Evolutionary conservation across 2,113 vertebrate genomes (phyloP), one percentile per base, ranked within the genome.

Genomic region (Dryoscopus gambensis): DNA sequence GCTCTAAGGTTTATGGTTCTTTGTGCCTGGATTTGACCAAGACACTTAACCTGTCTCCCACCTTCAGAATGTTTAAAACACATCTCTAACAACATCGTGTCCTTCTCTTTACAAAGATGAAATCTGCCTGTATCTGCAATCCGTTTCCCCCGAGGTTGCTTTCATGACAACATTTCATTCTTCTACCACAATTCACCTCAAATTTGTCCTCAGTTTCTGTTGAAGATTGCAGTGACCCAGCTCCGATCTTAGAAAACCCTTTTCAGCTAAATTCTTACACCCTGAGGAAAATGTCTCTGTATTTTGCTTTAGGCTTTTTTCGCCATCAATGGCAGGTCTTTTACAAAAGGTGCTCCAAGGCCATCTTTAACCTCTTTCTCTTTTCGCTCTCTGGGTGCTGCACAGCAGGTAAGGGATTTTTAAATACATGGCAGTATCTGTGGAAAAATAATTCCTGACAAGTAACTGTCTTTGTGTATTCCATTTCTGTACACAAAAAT

Each of bases 231-330:
- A 70, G 75, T 88, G 59, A n/a, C 33, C 82, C 55, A 77, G 33
- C 49, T 95, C 37, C 82, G 77, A 20, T 63, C 37, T 80, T 70
- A 68, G 57, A 93, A 94, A 83, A 40, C 5, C 25, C 14, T 82
- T 90, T 83, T 70, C 85, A 93, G 62, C 81, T 62, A 22, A 87
- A 77, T 85, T 40, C 42, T 83, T 80, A 9, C 33, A 89, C 94
- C 83, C 86, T 35, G 62, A 87, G 84, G 87, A 91, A 89, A 93
- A 76, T 40, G 30, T 18, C 50, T 91, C 75, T 73, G 44, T 62
- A 53, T 94, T 93, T 94, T 95, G 82, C 95, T 96, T 74, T 50
- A 88, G 94, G 87, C 82, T 64, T 85, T 95, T 84, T 95, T 60
- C 83, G 74, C 81, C 70, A 79, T 76, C 93, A 94, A 4, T 77